Evolutionary conservation across 2,113 vertebrate species (phyloP).

Genomic region (Sorex araneus): DNA sequence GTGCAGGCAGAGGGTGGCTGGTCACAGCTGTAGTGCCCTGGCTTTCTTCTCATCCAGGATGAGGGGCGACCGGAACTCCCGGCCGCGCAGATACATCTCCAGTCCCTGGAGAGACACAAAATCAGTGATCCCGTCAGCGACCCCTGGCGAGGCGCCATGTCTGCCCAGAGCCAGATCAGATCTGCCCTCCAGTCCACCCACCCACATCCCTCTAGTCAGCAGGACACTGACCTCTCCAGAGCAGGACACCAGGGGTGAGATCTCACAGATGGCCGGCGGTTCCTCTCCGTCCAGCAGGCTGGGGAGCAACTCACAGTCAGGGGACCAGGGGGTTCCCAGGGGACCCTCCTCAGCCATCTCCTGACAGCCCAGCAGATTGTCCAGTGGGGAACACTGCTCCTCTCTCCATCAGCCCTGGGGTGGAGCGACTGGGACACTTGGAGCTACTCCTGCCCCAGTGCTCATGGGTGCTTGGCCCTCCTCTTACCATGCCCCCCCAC

Average conservation of each 20-base stretch:
- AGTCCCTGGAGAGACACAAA: constrained; percentile 89
- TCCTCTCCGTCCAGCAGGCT: constrained; percentile 86
- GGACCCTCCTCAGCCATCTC: not conserved
- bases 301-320: not conserved
- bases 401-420: too few species aligned
- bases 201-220: too few species aligned
- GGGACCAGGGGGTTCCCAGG: not conserved
- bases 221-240: constrained; percentile 95
- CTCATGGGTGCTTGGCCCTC: too few species aligned
- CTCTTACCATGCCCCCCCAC: not conserved
- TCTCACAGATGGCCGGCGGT: constrained; percentile 92
- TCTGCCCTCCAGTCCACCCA: not conserved
- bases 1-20: not conserved
- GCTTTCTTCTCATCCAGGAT: constrained; percentile 88
- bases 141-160: rapidly evolving
- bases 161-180: not conserved
- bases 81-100: constrained; percentile 90
- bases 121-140: not conserved
- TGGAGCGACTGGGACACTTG: not conserved
- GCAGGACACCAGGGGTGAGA: constrained; percentile 96
- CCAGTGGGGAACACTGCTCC: too few species aligned
- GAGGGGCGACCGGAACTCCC: constrained; percentile 89
- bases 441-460: too few species aligned
- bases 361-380: not conserved
- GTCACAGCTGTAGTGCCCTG: constrained; percentile 77